Conservation (phyloP, 2,797 vertebrate species). For the Anguilla megastoma region DNA sequence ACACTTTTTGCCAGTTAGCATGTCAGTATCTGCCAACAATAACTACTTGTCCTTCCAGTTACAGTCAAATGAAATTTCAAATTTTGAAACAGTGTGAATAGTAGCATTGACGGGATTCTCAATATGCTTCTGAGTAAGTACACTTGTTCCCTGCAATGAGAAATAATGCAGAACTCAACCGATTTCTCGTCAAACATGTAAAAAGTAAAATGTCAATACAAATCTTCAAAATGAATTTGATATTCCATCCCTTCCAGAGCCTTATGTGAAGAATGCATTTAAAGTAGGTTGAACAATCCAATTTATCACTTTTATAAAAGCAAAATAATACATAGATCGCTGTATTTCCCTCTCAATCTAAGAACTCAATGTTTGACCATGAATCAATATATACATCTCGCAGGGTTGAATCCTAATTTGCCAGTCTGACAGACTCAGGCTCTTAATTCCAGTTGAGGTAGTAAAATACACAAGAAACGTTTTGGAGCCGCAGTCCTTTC, state of each 20-base stretch:
- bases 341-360: background rate
- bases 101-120: background rate
- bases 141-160: background rate
- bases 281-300: background rate
- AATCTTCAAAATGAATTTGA: background rate
- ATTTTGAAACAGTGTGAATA: background rate
- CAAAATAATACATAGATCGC: background rate
- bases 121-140: background rate
- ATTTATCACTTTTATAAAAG: conserved; percentile 8
- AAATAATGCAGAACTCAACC: background rate
- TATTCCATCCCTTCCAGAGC: background rate
- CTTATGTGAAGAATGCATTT: background rate
- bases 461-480: background rate
- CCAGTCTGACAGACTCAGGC: background rate
- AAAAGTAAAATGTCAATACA: background rate
- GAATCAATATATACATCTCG: background rate
- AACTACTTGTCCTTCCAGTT: background rate
- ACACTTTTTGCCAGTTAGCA: conserved; percentile 8
- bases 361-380: background rate
- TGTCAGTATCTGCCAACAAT: background rate
- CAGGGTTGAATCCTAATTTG: background rate
- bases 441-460: background rate
- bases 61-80: background rate
- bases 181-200: background rate
- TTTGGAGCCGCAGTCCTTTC: background rate